These are phyloP conservation scores for Tricholaema leucomelas DNA, from an alignment of 2,113 vertebrate genomes.

Conservation along the genomic window DNA sequence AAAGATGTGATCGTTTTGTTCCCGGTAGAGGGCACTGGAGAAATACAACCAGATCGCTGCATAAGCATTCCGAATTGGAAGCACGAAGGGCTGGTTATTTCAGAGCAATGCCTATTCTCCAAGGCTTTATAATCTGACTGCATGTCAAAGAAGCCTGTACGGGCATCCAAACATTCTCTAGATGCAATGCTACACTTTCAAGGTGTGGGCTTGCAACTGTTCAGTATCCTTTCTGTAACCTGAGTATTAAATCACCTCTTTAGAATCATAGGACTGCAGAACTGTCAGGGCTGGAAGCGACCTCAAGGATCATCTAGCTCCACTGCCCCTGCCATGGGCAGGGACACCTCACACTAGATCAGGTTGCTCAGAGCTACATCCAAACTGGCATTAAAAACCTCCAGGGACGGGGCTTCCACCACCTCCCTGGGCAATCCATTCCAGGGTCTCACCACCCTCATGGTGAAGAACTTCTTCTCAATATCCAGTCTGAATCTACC, in stretches of 20 bases:
- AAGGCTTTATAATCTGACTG: neutral
- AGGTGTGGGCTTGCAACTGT: neutral
- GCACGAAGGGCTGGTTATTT: neutral
- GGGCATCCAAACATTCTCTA: fast-evolving
- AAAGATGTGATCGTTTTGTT: neutral
- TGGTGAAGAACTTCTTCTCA: too few species aligned
- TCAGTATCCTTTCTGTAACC: neutral
- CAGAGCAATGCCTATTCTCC: neutral
- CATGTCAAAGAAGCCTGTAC: neutral
- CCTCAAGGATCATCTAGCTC: too few species aligned
- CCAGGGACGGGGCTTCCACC: too few species aligned
- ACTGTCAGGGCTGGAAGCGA: too few species aligned
- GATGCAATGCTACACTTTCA: neutral
- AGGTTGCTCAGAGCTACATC: too few species aligned
- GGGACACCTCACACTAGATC: too few species aligned
- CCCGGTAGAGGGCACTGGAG: slow-evolving; percentile 30
- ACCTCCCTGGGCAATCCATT: too few species aligned
- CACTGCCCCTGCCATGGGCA: too few species aligned
- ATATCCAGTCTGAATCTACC: too few species aligned
- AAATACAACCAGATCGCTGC: neutral
- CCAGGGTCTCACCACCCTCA: too few species aligned
- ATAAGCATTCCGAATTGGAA: neutral
- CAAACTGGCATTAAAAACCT: too few species aligned
- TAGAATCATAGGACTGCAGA: too few species aligned
- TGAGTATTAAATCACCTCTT: neutral